Evolutionary conservation across 2,888 invertebrate species (phyloP).

Genomic region (Cheilosia variabilis): DNA sequence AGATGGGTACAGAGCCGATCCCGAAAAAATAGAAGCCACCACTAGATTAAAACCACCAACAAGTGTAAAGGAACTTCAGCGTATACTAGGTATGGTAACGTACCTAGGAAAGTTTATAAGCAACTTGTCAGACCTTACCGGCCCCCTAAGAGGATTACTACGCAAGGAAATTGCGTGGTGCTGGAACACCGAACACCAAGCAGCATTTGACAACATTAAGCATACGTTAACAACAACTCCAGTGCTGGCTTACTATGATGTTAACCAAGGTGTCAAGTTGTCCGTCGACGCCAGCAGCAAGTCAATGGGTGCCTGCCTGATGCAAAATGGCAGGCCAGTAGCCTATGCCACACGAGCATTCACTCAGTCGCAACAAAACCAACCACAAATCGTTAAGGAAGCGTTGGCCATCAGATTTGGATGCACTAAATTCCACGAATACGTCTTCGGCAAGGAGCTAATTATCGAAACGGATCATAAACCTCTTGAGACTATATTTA

Average conservation of each 20-base stretch:
- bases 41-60: slow-evolving; percentile 44
- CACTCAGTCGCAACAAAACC: slow-evolving; percentile 66
- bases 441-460: slow-evolving; percentile 77
- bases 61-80: slow-evolving; percentile 16
- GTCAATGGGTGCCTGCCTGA: slow-evolving; percentile 14
- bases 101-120: slow-evolving; percentile 54
- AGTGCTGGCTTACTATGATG: slow-evolving; percentile 75
- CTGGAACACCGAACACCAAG: slow-evolving; percentile 8
- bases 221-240: slow-evolving; percentile 44
- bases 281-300: slow-evolving; percentile 9
- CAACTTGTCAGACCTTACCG: slow-evolving; percentile 55
- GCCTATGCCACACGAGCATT: slow-evolving; percentile 78
- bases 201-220: slow-evolving; percentile 7
- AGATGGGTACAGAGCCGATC: slow-evolving; percentile 59
- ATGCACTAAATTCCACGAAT: slow-evolving; percentile 78
- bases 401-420: slow-evolving; percentile 79
- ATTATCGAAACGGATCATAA: slow-evolving; percentile 77
- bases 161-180: slow-evolving; percentile 15
- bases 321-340: slow-evolving; percentile 24
- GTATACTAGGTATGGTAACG: slow-evolving; percentile 8
- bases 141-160: slow-evolving; percentile 6
- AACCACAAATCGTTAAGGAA: slow-evolving; percentile 74
- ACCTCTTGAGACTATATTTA: slow-evolving; percentile 78
- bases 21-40: slow-evolving; percentile 58
- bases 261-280: slow-evolving; percentile 59